phyloP scores from a whole-genome alignment of 2,113 vertebrate genomes.

The human (Homo sapiens) region DNA sequence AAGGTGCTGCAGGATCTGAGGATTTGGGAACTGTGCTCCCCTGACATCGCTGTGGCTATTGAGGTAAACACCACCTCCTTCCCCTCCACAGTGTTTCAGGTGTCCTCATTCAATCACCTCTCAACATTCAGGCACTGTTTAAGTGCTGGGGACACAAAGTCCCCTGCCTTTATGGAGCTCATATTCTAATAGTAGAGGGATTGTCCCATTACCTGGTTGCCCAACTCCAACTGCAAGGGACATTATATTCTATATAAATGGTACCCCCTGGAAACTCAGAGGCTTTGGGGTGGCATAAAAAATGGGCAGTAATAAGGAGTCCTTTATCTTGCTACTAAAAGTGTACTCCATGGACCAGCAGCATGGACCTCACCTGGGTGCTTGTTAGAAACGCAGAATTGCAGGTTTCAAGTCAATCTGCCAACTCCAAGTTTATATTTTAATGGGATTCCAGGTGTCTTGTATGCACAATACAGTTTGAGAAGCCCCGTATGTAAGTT shows the following conservation, averaged over 20 bases:
- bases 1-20: conserved; percentile 82
- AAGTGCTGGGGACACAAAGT: background rate
- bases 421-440: background rate
- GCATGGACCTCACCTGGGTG: background rate
- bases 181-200: background rate
- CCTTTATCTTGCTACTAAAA: background rate
- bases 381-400: background rate
- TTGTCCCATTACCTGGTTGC: background rate
- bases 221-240: background rate
- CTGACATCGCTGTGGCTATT: conserved; percentile 85
- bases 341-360: background rate
- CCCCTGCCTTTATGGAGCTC: background rate
- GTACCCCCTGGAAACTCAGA: background rate
- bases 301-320: background rate
- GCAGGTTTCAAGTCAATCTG: background rate
- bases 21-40: conserved; percentile 86
- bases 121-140: background rate
- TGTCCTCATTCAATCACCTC: background rate
- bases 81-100: accelerated
- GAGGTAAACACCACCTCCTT: conserved; percentile 76
- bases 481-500: background rate
- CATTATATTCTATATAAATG: background rate
- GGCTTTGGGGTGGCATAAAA: background rate
- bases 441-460: background rate
- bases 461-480: background rate